These are phyloP conservation scores for Pantherophis alleghaniensis DNA, from an alignment of 2,797 vertebrate species.

Conservation along the genomic window DNA sequence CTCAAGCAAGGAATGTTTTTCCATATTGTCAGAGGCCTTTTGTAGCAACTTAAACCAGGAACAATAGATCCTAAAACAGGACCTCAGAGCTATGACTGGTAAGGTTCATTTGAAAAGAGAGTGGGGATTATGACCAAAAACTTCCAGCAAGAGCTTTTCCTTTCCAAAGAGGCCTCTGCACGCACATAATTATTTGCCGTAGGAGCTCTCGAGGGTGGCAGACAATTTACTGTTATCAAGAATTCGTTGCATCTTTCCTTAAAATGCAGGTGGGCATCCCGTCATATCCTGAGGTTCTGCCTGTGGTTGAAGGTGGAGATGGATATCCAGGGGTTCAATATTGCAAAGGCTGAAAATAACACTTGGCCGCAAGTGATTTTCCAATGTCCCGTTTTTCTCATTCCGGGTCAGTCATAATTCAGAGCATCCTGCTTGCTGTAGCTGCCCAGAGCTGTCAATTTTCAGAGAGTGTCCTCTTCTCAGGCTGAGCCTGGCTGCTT, in stretches of 20 bases:
- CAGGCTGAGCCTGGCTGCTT: neutral
- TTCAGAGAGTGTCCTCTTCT: neutral
- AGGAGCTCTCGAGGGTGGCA: neutral
- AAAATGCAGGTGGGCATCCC: neutral
- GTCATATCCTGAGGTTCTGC: neutral
- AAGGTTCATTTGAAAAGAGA: neutral
- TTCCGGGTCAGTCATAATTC: neutral
- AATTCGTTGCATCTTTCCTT: neutral
- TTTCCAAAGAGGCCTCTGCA: neutral
- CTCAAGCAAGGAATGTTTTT: neutral
- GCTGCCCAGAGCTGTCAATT: neutral
- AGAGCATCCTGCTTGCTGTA: neutral
- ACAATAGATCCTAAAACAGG: neutral
- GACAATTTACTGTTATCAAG: neutral
- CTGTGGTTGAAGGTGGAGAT: neutral
- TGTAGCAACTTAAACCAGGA: neutral
- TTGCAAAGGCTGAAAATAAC: neutral
- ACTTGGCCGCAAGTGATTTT: neutral
- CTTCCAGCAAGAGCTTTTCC: neutral
- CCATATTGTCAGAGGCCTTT: neutral
- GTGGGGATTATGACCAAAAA: neutral
- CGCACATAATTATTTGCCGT: neutral
- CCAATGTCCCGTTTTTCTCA: neutral
- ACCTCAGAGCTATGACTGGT: neutral
- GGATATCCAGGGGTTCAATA: neutral